Conservation (phyloP, 2,888 invertebrate species). For the Camptogramma bilineatum region DNA sequence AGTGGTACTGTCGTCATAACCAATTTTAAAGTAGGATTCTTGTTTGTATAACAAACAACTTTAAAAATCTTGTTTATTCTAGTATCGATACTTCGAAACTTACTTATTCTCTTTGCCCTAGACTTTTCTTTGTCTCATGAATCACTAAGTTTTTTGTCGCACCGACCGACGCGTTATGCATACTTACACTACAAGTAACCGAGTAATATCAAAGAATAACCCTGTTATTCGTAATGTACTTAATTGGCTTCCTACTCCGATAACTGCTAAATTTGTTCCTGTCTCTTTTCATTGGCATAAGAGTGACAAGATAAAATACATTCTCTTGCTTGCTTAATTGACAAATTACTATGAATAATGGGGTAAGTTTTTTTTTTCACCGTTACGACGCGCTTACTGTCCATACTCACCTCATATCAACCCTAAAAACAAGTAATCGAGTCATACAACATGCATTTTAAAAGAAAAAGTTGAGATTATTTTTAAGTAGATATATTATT, state of each 20-base stretch:
- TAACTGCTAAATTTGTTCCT: too few species aligned
- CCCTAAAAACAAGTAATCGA: too few species aligned
- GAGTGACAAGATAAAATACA: too few species aligned
- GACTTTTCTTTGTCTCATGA: constrained; percentile 16
- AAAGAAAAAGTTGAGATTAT: too few species aligned
- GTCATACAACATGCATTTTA: too few species aligned
- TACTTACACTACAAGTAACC: not conserved
- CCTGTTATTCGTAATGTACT: not conserved
- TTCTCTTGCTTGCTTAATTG: too few species aligned
- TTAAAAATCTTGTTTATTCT: not conserved
- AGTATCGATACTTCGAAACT: constrained; percentile 5
- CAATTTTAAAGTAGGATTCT: not conserved
- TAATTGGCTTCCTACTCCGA: too few species aligned
- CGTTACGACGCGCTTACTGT: too few species aligned
- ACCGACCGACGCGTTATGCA: not conserved
- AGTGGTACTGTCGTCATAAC: not conserved
- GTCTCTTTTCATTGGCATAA: too few species aligned
- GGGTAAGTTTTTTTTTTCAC: too few species aligned
- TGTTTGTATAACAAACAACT: not conserved
- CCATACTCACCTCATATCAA: too few species aligned
- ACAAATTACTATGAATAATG: too few species aligned
- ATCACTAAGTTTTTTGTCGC: constrained; percentile 9
- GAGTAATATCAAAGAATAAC: constrained; percentile 6
- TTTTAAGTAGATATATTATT: not conserved
- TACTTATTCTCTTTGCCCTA: constrained; percentile 13